Conservation (phyloP, 2,113 vertebrate genomes). For the Cyprinodon tularosa region DNA sequence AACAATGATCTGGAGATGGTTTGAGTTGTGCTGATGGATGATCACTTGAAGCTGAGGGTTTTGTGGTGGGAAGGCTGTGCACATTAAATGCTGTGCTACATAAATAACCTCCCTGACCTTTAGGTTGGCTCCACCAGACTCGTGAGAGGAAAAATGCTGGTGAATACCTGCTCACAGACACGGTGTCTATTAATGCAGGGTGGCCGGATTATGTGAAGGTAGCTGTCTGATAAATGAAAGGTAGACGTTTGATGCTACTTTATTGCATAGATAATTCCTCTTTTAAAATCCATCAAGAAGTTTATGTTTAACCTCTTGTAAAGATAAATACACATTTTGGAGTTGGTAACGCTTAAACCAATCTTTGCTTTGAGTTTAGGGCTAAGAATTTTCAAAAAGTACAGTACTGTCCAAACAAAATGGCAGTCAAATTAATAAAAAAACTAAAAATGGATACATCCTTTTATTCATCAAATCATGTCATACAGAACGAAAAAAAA, state of each 20-base stretch:
- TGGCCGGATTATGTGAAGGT: constrained; percentile 12
- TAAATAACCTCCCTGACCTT: constrained; percentile 43
- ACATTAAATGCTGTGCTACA: constrained; percentile 35
- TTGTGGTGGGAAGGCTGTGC: constrained; percentile 60
- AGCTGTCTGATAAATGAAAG: neutral
- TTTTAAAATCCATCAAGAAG: neutral
- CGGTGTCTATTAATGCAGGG: constrained; percentile 57
- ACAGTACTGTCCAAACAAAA: neutral
- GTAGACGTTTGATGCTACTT: neutral
- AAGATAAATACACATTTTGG: neutral
- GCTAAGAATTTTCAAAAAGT: neutral
- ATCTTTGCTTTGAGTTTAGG: neutral
- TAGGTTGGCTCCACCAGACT: constrained; percentile 21
- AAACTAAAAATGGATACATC: neutral
- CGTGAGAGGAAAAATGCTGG: constrained; percentile 3
- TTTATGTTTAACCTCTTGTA: neutral
- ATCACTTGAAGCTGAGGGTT: constrained; percentile 27
- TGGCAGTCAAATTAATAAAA: neutral
- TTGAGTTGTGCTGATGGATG: constrained; percentile 24
- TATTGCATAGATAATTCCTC: neutral
- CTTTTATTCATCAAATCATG: too few relatives aligned
- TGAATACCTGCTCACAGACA: constrained; percentile 17
- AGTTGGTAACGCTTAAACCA: neutral
- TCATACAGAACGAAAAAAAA: too few relatives aligned
- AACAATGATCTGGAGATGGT: constrained; percentile 8